Evolutionary conservation across 2,888 invertebrate species (phyloP).

Genomic region (Monochamus alternatus): DNA sequence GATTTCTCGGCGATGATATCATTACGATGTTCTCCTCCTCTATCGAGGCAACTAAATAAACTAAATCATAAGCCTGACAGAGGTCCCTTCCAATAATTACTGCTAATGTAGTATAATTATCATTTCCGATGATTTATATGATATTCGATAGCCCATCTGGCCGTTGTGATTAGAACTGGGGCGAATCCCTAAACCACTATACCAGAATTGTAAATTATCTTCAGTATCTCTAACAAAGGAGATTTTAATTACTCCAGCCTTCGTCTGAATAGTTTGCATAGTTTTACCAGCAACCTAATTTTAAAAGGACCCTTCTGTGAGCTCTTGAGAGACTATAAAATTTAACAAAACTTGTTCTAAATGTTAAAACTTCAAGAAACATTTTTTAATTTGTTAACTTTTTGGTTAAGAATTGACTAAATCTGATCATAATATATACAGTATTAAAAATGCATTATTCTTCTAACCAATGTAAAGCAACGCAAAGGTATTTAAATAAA

Average conservation of each 20-base stretch:
- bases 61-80: too few relatives aligned
- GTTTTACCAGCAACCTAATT: background rate
- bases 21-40: too few relatives aligned
- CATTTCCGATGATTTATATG: too few relatives aligned
- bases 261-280: constrained; percentile 13
- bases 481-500: too few relatives aligned
- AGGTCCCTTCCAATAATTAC: too few relatives aligned
- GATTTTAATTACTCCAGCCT: constrained; percentile 4
- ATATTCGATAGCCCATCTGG: background rate
- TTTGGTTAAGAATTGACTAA: too few relatives aligned
- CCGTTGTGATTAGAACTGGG: background rate
- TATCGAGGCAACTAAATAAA: too few relatives aligned
- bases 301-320: background rate
- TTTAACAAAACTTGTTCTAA: background rate
- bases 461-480: too few relatives aligned
- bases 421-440: too few relatives aligned
- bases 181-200: background rate
- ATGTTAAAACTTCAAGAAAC: background rate
- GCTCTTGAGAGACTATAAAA: background rate
- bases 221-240: constrained; percentile 1
- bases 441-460: too few relatives aligned
- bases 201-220: background rate
- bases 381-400: background rate
- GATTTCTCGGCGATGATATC: too few relatives aligned
- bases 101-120: too few relatives aligned